phyloP scores from a whole-genome alignment of 2,888 invertebrate genomes.

The Myopa testacea region DNA sequence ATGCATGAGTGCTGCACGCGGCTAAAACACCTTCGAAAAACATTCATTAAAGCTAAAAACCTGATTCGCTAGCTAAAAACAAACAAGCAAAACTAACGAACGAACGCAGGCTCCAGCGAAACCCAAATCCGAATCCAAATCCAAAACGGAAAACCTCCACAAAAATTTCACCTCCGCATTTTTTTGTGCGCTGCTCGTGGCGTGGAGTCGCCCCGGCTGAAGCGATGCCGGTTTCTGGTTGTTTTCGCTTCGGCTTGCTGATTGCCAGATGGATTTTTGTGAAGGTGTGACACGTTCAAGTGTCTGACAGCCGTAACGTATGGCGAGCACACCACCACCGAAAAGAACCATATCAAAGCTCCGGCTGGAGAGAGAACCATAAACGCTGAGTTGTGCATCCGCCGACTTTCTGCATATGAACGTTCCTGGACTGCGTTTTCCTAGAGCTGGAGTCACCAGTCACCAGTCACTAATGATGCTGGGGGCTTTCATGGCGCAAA shows the following conservation, averaged over 20 bases:
- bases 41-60: slow-evolving; percentile 20
- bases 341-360: neutral
- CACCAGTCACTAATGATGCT: too few relatives aligned
- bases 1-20: slow-evolving; percentile 2
- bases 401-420: neutral
- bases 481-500: too few relatives aligned
- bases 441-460: too few relatives aligned
- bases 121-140: neutral
- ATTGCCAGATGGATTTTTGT: neutral
- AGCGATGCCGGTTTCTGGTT: neutral
- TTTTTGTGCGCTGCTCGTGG: slow-evolving; percentile 13
- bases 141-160: slow-evolving; percentile 19
- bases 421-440: too few relatives aligned
- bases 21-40: slow-evolving; percentile 23
- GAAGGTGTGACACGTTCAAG: slow-evolving; percentile 31
- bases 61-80: neutral
- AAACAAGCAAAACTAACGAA: neutral
- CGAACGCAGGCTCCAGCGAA: slow-evolving; percentile 11
- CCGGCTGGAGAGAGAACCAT: neutral
- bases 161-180: slow-evolving; percentile 34
- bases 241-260: neutral
- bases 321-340: neutral
- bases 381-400: neutral
- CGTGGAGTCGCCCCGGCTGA: neutral
- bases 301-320: neutral